phyloP scores from a whole-genome alignment of 2,888 invertebrate species.

The Eilema depressum region DNA sequence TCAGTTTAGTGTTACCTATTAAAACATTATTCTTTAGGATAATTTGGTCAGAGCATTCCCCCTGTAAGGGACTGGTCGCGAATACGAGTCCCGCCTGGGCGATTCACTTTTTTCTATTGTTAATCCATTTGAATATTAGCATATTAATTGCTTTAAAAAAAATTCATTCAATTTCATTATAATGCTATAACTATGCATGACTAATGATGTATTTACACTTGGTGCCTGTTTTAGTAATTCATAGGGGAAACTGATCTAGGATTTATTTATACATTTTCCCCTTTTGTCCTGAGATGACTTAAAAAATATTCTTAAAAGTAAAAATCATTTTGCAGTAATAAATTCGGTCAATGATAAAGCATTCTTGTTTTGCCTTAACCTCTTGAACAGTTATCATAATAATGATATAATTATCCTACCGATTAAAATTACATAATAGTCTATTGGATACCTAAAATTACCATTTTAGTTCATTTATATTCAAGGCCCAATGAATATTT shows the following conservation, averaged over 20 bases:
- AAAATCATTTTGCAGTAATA: not conserved
- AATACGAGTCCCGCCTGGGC: too few relatives aligned
- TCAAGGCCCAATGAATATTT: slow-evolving; percentile 12
- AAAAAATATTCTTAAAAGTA: not conserved
- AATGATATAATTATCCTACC: not conserved
- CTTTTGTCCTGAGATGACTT: not conserved
- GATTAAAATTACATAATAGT: not conserved
- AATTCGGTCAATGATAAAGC: slow-evolving; percentile 6
- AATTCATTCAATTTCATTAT: too few relatives aligned
- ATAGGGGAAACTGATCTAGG: not conserved
- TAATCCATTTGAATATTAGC: too few relatives aligned
- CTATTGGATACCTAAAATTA: not conserved
- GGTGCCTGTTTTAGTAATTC: not conserved
- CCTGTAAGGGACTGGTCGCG: too few relatives aligned
- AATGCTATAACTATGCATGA: not conserved
- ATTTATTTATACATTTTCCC: not conserved
- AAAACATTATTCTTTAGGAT: too few relatives aligned
- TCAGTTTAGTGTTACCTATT: not conserved
- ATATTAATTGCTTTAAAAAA: too few relatives aligned
- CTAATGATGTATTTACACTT: not conserved
- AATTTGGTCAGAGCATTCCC: too few relatives aligned
- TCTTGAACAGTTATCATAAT: not conserved
- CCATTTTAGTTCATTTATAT: slow-evolving; percentile 5
- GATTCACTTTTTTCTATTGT: too few relatives aligned
- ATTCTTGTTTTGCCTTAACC: slow-evolving; percentile 1